Evolutionary conservation across 2,113 vertebrate genomes (phyloP).

Genomic region (Ondatra zibethicus): DNA sequence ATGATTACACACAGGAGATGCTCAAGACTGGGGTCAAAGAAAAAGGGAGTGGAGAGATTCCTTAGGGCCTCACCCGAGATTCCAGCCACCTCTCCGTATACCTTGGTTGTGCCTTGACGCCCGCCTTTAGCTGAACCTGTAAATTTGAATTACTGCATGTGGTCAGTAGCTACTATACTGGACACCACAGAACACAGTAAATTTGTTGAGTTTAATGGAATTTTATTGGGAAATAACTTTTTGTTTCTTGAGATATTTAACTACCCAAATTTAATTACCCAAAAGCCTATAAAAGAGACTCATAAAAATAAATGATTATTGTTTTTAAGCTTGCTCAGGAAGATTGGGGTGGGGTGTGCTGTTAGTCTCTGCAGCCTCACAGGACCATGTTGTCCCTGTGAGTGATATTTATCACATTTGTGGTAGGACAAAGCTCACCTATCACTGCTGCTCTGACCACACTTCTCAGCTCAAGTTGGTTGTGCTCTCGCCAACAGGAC

Average conservation of each 20-base stretch:
- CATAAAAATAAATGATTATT: constrained; percentile 12
- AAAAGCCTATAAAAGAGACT: constrained; percentile 23
- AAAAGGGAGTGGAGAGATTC: too few species aligned
- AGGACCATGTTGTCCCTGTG: background rate
- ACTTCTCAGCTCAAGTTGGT: background rate
- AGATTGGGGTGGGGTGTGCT: background rate
- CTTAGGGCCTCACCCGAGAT: background rate
- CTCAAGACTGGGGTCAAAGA: background rate
- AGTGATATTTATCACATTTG: background rate
- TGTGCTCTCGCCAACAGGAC: background rate
- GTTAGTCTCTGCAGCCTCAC: background rate
- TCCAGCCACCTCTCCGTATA: too few species aligned
- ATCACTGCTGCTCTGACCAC: background rate
- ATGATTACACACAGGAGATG: background rate
- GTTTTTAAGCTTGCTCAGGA: background rate
- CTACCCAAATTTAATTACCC: constrained; percentile 14
- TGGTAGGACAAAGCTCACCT: background rate
- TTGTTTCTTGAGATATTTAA: constrained; percentile 26
- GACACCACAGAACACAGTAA: background rate
- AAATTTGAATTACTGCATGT: background rate
- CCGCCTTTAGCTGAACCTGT: background rate
- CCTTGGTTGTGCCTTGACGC: background rate
- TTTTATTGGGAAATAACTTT: constrained; percentile 25
- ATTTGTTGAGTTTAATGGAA: constrained; percentile 32
- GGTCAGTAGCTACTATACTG: background rate